Evolutionary conservation across 2,888 invertebrate species (phyloP).

Genomic region (Diaphora mendica): DNA sequence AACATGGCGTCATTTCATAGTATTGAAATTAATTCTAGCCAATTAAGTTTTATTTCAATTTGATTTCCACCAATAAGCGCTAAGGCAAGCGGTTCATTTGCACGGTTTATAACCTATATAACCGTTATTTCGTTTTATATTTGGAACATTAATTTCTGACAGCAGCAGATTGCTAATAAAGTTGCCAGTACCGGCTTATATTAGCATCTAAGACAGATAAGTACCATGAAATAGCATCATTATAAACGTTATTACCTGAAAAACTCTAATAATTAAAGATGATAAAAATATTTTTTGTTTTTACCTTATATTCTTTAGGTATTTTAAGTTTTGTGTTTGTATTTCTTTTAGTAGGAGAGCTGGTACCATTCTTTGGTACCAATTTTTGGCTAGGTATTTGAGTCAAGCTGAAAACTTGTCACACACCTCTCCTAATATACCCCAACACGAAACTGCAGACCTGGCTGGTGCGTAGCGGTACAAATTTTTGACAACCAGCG

Average conservation of each 20-base stretch:
- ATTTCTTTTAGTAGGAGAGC: too few species aligned
- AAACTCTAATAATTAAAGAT: background rate
- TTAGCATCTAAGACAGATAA: slow-evolving; percentile 1
- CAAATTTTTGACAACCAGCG: too few species aligned
- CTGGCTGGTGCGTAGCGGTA: too few species aligned
- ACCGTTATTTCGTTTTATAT: slow-evolving; percentile 38
- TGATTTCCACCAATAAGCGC: slow-evolving; percentile 47
- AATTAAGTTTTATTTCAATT: slow-evolving; percentile 52
- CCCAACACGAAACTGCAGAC: too few species aligned
- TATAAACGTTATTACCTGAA: background rate
- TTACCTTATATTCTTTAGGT: too few species aligned
- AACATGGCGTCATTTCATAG: slow-evolving; percentile 20
- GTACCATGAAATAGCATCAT: background rate
- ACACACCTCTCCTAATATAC: too few species aligned
- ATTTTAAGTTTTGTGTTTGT: too few species aligned
- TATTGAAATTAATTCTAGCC: slow-evolving; percentile 46
- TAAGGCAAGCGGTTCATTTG: slow-evolving; percentile 38
- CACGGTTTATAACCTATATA: slow-evolving; percentile 21
- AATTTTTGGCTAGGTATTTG: too few species aligned
- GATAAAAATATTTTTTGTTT: background rate
- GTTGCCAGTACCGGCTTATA: background rate
- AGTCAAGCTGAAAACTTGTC: too few species aligned
- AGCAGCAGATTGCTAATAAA: slow-evolving; percentile 19
- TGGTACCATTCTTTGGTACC: too few species aligned
- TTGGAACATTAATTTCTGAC: slow-evolving; percentile 42